phyloP scores from a whole-genome alignment of 2,113 vertebrate genomes.

The Ophthalmolycus amberensis region DNA sequence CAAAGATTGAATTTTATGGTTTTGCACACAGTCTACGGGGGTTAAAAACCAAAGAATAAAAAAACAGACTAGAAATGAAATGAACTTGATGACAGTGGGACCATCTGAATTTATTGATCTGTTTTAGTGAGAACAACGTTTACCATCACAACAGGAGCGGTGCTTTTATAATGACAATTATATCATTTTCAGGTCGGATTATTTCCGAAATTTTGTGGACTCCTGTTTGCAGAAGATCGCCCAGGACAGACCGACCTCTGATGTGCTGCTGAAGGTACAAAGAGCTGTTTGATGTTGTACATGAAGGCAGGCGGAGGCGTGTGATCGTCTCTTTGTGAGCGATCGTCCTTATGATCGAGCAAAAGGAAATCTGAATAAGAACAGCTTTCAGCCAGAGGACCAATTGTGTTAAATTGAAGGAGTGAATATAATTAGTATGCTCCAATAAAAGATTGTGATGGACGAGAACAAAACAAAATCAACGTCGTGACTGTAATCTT shows the following conservation, averaged over 20 bases:
- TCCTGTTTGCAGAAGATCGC: conserved; percentile 94
- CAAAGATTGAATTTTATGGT: not conserved
- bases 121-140: not conserved
- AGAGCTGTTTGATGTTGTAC: not conserved
- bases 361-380: not conserved
- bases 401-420: not conserved
- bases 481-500: not conserved
- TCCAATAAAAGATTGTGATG: not conserved
- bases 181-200: conserved; percentile 87
- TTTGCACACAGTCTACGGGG: not conserved
- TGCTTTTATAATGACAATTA: not conserved
- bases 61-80: not conserved
- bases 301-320: not conserved
- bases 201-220: conserved; percentile 95
- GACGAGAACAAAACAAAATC: not conserved
- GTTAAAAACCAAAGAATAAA: not conserved
- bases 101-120: not conserved
- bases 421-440: not conserved
- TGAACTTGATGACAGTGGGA: not conserved
- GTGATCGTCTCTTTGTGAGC: not conserved
- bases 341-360: not conserved
- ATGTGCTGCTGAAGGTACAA: conserved; percentile 92
- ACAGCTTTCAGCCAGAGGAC: not conserved
- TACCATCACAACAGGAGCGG: not conserved
- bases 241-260: conserved; percentile 93